Conservation (phyloP, 1,140 invertebrate genomes). For the Cotesia chilonis region DNA sequence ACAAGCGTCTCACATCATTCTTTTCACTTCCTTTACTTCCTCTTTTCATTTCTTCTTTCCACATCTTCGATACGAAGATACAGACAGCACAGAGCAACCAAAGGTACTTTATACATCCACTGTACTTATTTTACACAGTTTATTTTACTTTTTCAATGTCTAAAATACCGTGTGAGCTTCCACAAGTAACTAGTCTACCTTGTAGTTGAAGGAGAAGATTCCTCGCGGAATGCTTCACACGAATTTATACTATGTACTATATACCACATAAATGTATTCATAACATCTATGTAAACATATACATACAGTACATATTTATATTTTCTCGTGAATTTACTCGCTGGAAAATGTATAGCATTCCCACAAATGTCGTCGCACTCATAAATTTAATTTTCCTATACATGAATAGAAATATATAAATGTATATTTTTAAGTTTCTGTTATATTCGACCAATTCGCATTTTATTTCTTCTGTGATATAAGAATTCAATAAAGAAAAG, state of each 20-base stretch:
- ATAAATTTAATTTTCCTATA: slow-evolving; percentile 10
- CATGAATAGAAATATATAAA: background rate
- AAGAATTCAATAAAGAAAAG: too few species aligned
- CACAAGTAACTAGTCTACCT: background rate
- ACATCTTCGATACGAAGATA: background rate
- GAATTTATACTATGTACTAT: too few species aligned
- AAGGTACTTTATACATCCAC: background rate
- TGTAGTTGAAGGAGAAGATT: slow-evolving; percentile 6
- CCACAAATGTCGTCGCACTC: slow-evolving; percentile 31
- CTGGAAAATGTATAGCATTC: slow-evolving; percentile 34
- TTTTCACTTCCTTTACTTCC: background rate
- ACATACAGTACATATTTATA: slow-evolving; percentile 16
- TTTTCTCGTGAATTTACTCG: slow-evolving; percentile 36
- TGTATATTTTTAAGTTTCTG: background rate
- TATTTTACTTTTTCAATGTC: slow-evolving; percentile 2
- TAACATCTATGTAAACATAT: slow-evolving; percentile 19
- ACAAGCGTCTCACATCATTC: slow-evolving; percentile 9
- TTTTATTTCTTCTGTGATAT: too few species aligned
- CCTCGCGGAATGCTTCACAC: background rate
- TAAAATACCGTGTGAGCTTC: background rate
- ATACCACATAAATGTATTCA: background rate
- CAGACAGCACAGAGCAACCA: background rate
- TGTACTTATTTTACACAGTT: slow-evolving; percentile 9
- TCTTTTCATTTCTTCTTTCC: slow-evolving; percentile 2
- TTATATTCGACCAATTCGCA: background rate